These are phyloP conservation scores for Euzophera pinguis DNA, from an alignment of 2,888 invertebrate genomes.

Conservation along the genomic window DNA sequence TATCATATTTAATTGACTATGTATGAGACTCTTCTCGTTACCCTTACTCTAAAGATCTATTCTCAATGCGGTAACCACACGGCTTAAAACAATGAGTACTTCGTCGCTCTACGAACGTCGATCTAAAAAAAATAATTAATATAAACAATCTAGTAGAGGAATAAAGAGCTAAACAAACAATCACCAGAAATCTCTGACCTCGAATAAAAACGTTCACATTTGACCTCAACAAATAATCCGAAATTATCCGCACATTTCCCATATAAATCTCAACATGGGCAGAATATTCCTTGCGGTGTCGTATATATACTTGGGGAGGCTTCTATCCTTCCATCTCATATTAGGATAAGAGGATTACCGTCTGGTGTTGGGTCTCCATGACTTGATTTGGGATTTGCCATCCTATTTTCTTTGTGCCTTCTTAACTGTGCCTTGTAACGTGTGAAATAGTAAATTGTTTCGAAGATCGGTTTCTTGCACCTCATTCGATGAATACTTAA, in stretches of 20 bases:
- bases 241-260: slow-evolving; percentile 9
- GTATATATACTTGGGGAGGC: slow-evolving; percentile 27
- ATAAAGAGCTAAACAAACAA: background rate
- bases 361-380: slow-evolving; percentile 41
- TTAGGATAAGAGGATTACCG: slow-evolving; percentile 62
- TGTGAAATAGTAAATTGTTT: background rate
- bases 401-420: background rate
- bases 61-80: no score
- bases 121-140: no score
- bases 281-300: slow-evolving; percentile 8
- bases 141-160: background rate
- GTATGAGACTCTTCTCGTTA: no score
- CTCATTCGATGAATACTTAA: no score
- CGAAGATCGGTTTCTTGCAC: no score
- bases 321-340: slow-evolving; percentile 49
- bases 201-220: slow-evolving; percentile 1
- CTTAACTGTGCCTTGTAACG: slow-evolving; percentile 1
- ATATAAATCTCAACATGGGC: slow-evolving; percentile 5
- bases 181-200: background rate
- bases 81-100: no score
- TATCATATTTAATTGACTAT: no score
- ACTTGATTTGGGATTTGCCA: slow-evolving; percentile 19
- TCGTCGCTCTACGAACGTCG: no score
- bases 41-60: no score
- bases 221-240: slow-evolving; percentile 7